Conservation (phyloP, 2,888 invertebrate species). For the Eupithecia tripunctaria region DNA sequence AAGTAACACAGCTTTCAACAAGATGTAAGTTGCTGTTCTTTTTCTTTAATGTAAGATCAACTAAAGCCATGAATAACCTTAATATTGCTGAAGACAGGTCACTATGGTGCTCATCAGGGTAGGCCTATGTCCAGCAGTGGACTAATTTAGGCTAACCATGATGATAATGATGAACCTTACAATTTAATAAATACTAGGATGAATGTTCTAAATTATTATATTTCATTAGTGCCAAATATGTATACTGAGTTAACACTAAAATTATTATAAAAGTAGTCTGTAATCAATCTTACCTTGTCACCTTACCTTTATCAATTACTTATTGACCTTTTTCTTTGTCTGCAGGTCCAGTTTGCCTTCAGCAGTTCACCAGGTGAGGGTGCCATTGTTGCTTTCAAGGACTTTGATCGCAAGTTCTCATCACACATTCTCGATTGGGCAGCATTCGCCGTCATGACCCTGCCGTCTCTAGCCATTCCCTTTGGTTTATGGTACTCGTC, state of each 20-base stretch:
- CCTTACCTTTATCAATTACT: background rate
- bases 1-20: too few relatives aligned
- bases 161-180: too few relatives aligned
- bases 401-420: constrained; percentile 98
- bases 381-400: constrained; percentile 94
- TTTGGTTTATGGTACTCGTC: constrained; percentile 97
- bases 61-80: background rate
- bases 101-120: too few relatives aligned
- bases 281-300: background rate
- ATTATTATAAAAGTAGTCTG: too few relatives aligned
- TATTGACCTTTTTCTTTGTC: constrained; percentile 44
- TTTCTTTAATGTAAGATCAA: background rate
- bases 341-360: constrained; percentile 88
- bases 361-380: constrained; percentile 98
- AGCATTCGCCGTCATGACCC: constrained; percentile 97
- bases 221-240: too few relatives aligned
- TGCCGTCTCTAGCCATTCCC: constrained; percentile 97
- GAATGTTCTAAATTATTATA: background rate
- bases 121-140: too few relatives aligned
- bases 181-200: too few relatives aligned
- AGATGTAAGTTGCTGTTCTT: background rate
- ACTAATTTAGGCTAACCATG: too few relatives aligned
- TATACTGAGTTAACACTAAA: too few relatives aligned
- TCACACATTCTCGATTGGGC: constrained; percentile 99
- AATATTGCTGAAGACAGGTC: too few relatives aligned